A percentile compares a stretch with the other conserved stretches of the same genome.
These are phyloP conservation scores for Nymphalis polychloros DNA, from an alignment of 2,888 invertebrate species.

Conservation along the genomic window DNA sequence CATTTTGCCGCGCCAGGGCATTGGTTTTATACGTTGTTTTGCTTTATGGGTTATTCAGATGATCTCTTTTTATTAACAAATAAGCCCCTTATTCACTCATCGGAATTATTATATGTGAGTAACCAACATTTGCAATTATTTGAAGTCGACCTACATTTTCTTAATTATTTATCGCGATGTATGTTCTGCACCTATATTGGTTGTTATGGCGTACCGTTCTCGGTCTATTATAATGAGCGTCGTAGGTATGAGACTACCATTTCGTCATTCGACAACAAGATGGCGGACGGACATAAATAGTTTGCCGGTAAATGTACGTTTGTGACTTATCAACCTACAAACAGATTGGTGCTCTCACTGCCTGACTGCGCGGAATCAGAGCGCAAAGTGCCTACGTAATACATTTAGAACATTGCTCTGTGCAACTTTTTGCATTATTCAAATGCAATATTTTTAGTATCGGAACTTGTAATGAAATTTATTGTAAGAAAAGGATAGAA, in stretches of 20 bases:
- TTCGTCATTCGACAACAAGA: constrained; percentile 74
- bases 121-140: constrained; percentile 22
- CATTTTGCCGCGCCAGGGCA: constrained; percentile 69
- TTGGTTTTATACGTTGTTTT: constrained; percentile 68
- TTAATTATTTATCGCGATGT: constrained; percentile 3
- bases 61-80: constrained; percentile 54
- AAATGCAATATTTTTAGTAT: neutral
- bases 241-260: constrained; percentile 49
- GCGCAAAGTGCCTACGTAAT: constrained; percentile 40
- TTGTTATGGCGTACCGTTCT: constrained; percentile 34
- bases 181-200: constrained; percentile 15
- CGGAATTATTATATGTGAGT: constrained; percentile 23
- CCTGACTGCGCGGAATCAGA: constrained; percentile 44
- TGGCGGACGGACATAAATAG: constrained; percentile 73
- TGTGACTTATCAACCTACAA: constrained; percentile 65
- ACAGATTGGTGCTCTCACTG: constrained; percentile 51
- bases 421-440: constrained; percentile 3
- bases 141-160: neutral
- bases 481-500: neutral
- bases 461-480: neutral
- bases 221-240: constrained; percentile 40
- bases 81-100: constrained; percentile 15
- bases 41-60: constrained; percentile 69
- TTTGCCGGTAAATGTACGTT: constrained; percentile 59
- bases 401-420: constrained; percentile 27